Conservation (phyloP, 2,113 vertebrate species). For the Myotis davidii region DNA sequence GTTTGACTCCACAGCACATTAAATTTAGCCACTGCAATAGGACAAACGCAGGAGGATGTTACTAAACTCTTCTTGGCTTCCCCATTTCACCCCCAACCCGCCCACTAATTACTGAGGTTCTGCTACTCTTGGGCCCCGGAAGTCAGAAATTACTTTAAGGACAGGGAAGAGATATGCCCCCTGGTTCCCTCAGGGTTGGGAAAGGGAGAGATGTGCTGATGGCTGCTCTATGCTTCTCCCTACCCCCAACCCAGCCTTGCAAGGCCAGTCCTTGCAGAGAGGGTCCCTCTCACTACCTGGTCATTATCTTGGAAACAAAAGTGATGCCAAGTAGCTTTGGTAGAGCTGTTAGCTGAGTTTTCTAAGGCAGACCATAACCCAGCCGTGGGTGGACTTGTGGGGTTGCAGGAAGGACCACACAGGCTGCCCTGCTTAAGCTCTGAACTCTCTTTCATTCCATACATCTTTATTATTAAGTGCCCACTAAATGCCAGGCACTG, state of each 20-base stretch:
- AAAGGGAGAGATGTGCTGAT: background rate
- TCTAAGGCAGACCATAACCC: background rate
- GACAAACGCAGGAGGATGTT: background rate
- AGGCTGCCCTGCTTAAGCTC: background rate
- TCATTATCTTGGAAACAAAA: constrained; percentile 16
- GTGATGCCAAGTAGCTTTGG: background rate
- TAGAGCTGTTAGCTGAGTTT: background rate
- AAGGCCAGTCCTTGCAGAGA: background rate
- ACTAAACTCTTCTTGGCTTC: background rate
- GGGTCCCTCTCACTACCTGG: background rate
- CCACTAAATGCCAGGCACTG: constrained; percentile 25
- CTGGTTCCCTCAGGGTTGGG: background rate
- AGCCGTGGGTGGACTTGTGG: background rate
- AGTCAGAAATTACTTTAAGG: background rate
- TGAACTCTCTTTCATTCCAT: background rate
- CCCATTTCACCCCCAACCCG: background rate
- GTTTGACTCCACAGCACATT: background rate
- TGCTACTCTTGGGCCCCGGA: background rate
- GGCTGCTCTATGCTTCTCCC: background rate
- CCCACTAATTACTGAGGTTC: background rate
- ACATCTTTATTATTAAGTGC: constrained; percentile 11
- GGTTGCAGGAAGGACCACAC: constrained; percentile 5
- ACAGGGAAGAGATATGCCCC: background rate
- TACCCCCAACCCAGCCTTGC: background rate
- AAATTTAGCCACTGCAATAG: background rate